These are phyloP conservation scores for Leucophora obtusa DNA, from an alignment of 2,888 invertebrate genomes.

Conservation along the genomic window DNA sequence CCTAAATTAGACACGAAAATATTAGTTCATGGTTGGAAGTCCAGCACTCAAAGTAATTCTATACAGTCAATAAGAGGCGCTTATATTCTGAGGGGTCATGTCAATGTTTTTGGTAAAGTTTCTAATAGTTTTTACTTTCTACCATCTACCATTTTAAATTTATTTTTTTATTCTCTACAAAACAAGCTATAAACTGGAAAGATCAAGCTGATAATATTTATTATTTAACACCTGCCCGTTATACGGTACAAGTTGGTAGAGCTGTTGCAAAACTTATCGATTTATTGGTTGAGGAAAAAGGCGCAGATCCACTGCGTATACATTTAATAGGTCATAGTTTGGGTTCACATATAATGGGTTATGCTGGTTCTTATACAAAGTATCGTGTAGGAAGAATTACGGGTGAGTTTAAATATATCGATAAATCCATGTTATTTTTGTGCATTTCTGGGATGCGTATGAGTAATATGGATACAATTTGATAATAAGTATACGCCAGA, in stretches of 20 bases:
- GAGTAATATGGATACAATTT: too few species aligned
- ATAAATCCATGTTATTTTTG: too few species aligned
- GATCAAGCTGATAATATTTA: slow-evolving; percentile 77
- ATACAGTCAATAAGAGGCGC: slow-evolving; percentile 77
- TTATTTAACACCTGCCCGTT: slow-evolving; percentile 75
- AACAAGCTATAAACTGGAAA: slow-evolving; percentile 77
- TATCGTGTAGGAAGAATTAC: slow-evolving; percentile 81
- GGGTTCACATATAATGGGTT: slow-evolving; percentile 83
- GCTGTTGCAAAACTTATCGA: slow-evolving; percentile 77
- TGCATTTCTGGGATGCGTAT: too few species aligned
- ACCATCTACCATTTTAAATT: background rate
- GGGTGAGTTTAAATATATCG: slow-evolving; percentile 74
- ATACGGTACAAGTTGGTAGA: slow-evolving; percentile 76
- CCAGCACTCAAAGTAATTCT: slow-evolving; percentile 76
- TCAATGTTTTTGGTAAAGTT: slow-evolving; percentile 74
- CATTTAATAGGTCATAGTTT: slow-evolving; percentile 80
- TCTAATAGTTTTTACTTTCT: background rate
- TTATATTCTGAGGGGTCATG: slow-evolving; percentile 72
- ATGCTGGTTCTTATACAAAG: slow-evolving; percentile 80
- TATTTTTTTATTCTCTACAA: background rate
- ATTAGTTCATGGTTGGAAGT: slow-evolving; percentile 78
- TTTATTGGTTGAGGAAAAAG: slow-evolving; percentile 74
- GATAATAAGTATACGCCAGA: too few species aligned
- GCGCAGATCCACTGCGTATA: slow-evolving; percentile 73
- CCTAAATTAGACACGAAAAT: slow-evolving; percentile 76